phyloP scores from a whole-genome alignment of 1,140 invertebrate genomes.

The Dreissena rostriformis region DNA sequence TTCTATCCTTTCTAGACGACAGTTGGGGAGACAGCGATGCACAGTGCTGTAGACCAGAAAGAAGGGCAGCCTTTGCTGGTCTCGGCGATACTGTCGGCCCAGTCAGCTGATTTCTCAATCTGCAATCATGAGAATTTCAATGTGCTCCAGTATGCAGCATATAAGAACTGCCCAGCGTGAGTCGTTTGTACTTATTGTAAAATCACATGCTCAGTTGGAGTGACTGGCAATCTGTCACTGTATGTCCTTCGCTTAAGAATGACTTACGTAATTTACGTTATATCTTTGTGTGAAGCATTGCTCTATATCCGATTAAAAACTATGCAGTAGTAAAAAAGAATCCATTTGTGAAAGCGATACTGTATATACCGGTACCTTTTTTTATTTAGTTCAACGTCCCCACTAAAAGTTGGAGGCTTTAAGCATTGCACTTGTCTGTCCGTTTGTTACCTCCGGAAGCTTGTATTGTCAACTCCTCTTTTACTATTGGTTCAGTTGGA shows the following conservation, averaged over 20 bases:
- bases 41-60: constrained; percentile 55
- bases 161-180: constrained; percentile 47
- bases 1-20: constrained; percentile 24
- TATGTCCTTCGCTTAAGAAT: no score
- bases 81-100: constrained; percentile 10
- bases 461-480: no score
- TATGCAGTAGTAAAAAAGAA: background rate
- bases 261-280: no score
- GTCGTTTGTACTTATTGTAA: background rate
- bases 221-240: no score
- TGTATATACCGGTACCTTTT: no score
- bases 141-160: constrained; percentile 50
- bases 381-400: background rate
- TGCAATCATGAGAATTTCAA: constrained; percentile 56
- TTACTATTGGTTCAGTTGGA: no score
- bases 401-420: no score
- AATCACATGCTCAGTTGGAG: no score
- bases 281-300: background rate
- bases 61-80: constrained; percentile 32
- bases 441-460: no score
- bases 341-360: background rate
- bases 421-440: no score
- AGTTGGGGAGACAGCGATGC: constrained; percentile 56
- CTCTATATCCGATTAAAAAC: background rate
- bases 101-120: constrained; percentile 25